Percentiles rank a stretch among this genome's conserved stretches.
Conservation (phyloP, 2,888 invertebrate species). For the Lasioglossum malachurum region DNA sequence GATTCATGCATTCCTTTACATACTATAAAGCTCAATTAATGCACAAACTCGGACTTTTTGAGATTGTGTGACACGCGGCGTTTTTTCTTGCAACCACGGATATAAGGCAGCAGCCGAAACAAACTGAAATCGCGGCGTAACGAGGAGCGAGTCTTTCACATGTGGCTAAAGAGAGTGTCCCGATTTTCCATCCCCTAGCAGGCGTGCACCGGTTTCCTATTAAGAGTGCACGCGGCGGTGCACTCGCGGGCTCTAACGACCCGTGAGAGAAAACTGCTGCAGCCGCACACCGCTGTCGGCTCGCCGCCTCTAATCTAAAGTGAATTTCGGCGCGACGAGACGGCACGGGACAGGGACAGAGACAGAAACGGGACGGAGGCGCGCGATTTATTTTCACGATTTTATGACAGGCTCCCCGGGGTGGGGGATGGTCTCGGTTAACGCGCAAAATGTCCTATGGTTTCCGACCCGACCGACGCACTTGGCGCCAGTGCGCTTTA, state of each 20-base stretch:
- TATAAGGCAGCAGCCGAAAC: constrained; percentile 36
- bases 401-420: constrained; percentile 51
- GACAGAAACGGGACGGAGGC: neutral
- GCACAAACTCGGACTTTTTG: too few species aligned
- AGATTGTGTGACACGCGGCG: too few species aligned
- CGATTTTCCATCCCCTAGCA: constrained; percentile 50
- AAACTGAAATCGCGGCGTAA: constrained; percentile 32
- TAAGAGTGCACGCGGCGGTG: constrained; percentile 74
- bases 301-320: constrained; percentile 76
- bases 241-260: constrained; percentile 75
- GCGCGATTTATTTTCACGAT: constrained; percentile 75
- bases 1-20: too few species aligned
- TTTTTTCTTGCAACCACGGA: too few species aligned
- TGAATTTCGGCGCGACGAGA: constrained; percentile 75
- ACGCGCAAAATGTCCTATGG: constrained; percentile 36
- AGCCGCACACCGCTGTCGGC: constrained; percentile 61
- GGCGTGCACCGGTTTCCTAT: constrained; percentile 69
- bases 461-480: constrained; percentile 20
- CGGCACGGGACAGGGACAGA: neutral
- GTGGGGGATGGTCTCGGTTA: constrained; percentile 27
- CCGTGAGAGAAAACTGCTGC: constrained; percentile 76
- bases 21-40: too few species aligned
- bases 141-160: constrained; percentile 58
- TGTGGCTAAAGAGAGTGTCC: constrained; percentile 46
- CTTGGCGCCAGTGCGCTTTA: constrained; percentile 37